These are phyloP conservation scores for Paragorgia papillata DNA, from an alignment of 92 coral and sea anemone species.

Conservation along the genomic window DNA sequence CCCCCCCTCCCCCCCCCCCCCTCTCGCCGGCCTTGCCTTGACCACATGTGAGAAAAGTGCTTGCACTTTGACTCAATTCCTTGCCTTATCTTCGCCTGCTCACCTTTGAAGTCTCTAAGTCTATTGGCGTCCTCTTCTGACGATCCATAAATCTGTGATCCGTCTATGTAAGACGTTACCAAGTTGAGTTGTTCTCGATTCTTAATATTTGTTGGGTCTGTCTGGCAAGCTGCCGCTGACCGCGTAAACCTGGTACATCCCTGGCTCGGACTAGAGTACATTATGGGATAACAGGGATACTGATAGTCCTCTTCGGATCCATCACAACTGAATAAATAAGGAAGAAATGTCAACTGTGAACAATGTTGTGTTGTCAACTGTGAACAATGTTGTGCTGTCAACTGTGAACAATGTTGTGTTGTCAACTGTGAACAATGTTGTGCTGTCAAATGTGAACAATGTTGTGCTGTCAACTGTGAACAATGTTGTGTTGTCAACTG, in stretches of 20 bases:
- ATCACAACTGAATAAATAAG: constrained; percentile 77
- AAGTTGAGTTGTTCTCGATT: constrained; percentile 92
- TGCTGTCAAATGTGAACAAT: no score
- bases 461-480: no score
- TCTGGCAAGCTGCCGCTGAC: constrained; percentile 99
- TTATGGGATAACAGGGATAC: constrained; percentile 91
- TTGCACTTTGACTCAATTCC: no score
- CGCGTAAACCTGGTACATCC: constrained; percentile 96
- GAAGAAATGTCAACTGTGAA: no score
- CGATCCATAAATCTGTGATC: constrained; percentile 96
- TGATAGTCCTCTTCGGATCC: constrained; percentile 79
- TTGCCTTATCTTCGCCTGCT: constrained; percentile 22
- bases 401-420: no score
- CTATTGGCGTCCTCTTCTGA: constrained; percentile 63
- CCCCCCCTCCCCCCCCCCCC: no score
- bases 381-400: no score
- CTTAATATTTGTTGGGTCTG: constrained; percentile 70
- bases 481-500: no score
- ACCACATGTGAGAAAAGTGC: no score
- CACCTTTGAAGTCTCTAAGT: constrained; percentile 71
- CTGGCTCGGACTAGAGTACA: constrained; percentile 66
- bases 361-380: no score
- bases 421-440: no score
- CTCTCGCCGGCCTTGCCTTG: no score
- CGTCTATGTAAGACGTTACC: constrained; percentile 91